phyloP scores from a whole-genome alignment of 2,113 vertebrate genomes.

The Gracilinanus agilis region DNA sequence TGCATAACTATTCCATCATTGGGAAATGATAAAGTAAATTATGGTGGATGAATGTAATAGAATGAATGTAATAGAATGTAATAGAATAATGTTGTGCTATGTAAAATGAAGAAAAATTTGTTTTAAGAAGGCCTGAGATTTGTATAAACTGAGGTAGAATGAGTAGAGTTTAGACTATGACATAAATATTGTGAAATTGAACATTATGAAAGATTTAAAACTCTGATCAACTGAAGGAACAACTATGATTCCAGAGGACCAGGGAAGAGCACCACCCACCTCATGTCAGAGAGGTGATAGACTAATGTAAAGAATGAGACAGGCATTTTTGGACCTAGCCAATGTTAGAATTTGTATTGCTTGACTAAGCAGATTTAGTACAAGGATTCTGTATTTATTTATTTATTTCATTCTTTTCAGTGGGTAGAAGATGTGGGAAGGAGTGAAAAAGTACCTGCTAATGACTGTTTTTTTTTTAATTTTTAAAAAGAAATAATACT shows the following conservation, averaged over 20 bases:
- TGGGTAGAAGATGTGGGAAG: background rate
- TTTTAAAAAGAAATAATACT: background rate
- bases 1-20: background rate
- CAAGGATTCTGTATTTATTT: background rate
- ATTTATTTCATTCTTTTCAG: background rate
- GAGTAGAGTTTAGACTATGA: background rate
- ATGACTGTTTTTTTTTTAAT: background rate
- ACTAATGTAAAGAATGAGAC: background rate
- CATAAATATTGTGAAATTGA: background rate
- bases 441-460: background rate
- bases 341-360: background rate
- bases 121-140: background rate
- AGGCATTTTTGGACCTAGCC: too few species aligned
- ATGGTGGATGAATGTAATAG: background rate
- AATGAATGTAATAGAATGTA: background rate
- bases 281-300: background rate
- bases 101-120: background rate
- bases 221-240: background rate
- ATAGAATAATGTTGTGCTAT: background rate
- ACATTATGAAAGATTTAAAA: background rate
- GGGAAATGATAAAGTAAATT: background rate
- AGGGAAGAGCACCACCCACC: background rate
- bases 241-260: background rate
- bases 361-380: background rate
- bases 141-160: background rate